A percentile compares a stretch with the other conserved stretches of the same genome.
phyloP scores from a whole-genome alignment of 2,797 vertebrate genomes.

The Lagorchestes hirsutus region DNA sequence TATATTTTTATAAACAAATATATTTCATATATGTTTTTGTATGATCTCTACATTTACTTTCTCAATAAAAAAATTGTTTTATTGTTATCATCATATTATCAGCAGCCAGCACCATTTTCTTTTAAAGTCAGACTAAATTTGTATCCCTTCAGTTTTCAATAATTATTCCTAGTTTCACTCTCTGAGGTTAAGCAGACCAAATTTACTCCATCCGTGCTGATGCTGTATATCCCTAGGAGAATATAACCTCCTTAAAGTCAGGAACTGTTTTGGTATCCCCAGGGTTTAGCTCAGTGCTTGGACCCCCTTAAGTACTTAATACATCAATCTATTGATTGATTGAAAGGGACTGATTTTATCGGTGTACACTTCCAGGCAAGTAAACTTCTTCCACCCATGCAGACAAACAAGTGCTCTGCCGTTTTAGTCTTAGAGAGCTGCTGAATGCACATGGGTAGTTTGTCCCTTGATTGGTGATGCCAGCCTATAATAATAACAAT shows the following conservation, averaged over 20 bases:
- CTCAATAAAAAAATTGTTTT: no score
- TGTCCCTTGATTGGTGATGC: background rate
- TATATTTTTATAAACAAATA: background rate
- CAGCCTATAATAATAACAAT: background rate
- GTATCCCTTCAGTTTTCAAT: background rate
- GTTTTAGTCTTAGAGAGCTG: background rate
- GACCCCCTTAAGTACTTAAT: background rate
- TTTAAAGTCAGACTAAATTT: background rate
- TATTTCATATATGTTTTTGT: background rate
- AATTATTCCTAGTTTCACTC: background rate
- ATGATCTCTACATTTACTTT: background rate
- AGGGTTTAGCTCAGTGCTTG: background rate
- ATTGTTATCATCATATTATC: background rate
- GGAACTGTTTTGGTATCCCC: background rate
- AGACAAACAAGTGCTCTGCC: background rate
- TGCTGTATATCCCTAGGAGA: background rate
- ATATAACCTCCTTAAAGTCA: background rate
- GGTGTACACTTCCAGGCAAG: background rate
- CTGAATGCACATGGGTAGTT: no score
- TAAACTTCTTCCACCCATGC: background rate
- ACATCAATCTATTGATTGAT: background rate
- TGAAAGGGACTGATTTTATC: background rate
- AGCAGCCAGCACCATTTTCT: background rate
- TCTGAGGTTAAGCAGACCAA: background rate
- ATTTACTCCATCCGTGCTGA: background rate